These are phyloP conservation scores for Agapostemon virescens DNA, from an alignment of 2,888 invertebrate genomes.

Conservation along the genomic window DNA sequence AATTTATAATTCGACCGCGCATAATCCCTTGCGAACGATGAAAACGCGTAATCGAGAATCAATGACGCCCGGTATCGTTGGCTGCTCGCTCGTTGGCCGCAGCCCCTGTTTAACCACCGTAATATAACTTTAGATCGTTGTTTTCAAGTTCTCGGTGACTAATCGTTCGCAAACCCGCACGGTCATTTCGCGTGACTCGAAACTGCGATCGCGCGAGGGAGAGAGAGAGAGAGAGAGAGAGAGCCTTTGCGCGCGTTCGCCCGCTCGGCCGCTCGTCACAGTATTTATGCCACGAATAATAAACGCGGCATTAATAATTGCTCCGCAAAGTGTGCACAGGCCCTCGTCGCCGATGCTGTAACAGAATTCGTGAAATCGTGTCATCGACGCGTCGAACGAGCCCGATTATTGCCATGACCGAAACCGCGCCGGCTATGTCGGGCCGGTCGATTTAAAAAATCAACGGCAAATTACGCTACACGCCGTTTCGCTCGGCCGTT, in stretches of 20 bases:
- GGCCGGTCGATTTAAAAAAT: not conserved
- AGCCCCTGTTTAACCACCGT: not conserved
- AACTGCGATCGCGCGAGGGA: constrained; percentile 3
- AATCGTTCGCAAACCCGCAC: constrained; percentile 21
- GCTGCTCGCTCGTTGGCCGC: not conserved
- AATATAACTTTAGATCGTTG: constrained; percentile 25
- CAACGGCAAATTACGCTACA: not conserved
- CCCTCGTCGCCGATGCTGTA: constrained; percentile 20
- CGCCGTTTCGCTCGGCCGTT: not conserved
- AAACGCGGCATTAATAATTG: constrained; percentile 58
- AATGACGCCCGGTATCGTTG: constrained; percentile 1
- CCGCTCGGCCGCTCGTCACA: not conserved
- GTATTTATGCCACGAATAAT: constrained; percentile 49
- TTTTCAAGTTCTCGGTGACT: constrained; percentile 28
- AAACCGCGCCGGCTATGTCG: not conserved
- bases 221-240: too few species aligned
- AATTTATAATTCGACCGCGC: not conserved
- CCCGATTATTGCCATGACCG: constrained; percentile 13
- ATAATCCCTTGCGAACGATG: not conserved
- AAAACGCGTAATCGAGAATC: not conserved
- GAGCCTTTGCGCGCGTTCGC: not conserved
- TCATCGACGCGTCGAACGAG: constrained; percentile 35
- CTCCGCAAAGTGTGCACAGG: constrained; percentile 24
- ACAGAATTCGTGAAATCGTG: constrained; percentile 40
- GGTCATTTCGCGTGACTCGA: constrained; percentile 37